A percentile compares a stretch with the other conserved stretches of the same genome.
phyloP scores from a whole-genome alignment of 2,797 vertebrate species.

The Galagoides demidoff region DNA sequence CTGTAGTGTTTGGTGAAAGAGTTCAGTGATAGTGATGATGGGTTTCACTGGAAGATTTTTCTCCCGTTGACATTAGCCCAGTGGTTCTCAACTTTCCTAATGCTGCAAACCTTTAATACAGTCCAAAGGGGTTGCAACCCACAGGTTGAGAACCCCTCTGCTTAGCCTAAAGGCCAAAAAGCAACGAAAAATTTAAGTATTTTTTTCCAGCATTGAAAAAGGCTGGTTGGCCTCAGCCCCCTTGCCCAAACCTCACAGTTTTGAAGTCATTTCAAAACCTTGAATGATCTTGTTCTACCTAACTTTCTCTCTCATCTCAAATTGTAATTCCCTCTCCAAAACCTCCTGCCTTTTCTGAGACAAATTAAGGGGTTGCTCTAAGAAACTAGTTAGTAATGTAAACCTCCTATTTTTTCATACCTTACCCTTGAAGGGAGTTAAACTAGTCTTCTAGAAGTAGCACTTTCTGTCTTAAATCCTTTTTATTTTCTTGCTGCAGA shows the following conservation, averaged over 20 bases:
- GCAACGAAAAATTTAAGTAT: neutral
- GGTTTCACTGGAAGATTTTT: constrained; percentile 20
- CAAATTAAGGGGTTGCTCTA: constrained; percentile 23
- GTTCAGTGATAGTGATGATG: neutral
- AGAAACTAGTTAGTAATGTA: constrained; percentile 24
- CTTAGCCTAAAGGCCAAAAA: neutral
- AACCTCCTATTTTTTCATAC: constrained; percentile 26
- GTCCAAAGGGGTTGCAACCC: too few relatives aligned
- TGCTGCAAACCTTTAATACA: too few relatives aligned
- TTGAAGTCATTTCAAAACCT: constrained; percentile 50
- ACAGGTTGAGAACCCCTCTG: too few relatives aligned
- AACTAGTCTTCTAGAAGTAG: constrained; percentile 19
- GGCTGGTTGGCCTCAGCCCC: neutral
- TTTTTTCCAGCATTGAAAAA: constrained; percentile 44
- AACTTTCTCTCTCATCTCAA: constrained; percentile 3
- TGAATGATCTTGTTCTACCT: neutral
- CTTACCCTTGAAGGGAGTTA: constrained; percentile 12
- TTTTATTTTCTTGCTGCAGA: neutral
- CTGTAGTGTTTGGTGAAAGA: constrained; percentile 17
- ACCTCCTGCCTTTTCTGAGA: neutral
- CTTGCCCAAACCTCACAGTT: constrained; percentile 19
- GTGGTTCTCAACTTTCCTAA: too few relatives aligned
- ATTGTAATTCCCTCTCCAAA: neutral
- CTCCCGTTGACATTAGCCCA: neutral
- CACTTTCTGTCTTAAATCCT: constrained; percentile 2